Evolutionary conservation across 2,888 invertebrate genomes (phyloP).

Genomic region (Phytoseiulus persimilis): DNA sequence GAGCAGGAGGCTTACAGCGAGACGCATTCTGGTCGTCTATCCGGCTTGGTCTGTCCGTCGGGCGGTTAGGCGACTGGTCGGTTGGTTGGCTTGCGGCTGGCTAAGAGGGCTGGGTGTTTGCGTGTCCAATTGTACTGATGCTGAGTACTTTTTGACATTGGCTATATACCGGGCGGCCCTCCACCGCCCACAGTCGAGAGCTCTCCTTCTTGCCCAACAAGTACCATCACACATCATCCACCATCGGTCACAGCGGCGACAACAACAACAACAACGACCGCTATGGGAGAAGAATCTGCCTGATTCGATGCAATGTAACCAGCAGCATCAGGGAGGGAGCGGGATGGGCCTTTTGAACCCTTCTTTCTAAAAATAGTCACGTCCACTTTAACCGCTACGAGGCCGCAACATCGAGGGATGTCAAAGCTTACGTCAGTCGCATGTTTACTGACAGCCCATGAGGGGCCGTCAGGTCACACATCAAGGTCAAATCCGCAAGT

Average conservation of each 20-base stretch:
- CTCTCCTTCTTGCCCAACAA: not conserved
- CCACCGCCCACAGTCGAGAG: not conserved
- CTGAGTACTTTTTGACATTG: not conserved
- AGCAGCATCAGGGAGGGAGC: not conserved
- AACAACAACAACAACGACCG: not conserved
- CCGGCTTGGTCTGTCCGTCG: not conserved
- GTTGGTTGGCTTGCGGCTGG: not conserved
- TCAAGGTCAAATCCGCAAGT: constrained; percentile 12
- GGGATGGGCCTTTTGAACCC: constrained; percentile 25
- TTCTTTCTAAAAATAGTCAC: constrained; percentile 32
- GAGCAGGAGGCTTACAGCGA: not conserved
- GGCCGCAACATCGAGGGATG: constrained; percentile 16
- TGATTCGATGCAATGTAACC: not conserved
- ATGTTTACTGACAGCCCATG: constrained; percentile 33
- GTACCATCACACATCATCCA: not conserved
- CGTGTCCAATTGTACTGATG: not conserved
- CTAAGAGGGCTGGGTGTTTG: not conserved
- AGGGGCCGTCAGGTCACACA: not conserved
- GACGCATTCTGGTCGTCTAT: constrained; percentile 9
- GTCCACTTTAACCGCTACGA: constrained; percentile 11
- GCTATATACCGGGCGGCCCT: not conserved
- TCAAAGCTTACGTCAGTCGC: constrained; percentile 28
- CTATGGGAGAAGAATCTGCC: not conserved
- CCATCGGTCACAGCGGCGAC: not conserved
- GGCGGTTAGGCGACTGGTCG: not conserved